These are phyloP conservation scores for Hycleus phaleratus DNA, from an alignment of 1,140 invertebrate genomes.

Conservation along the genomic window DNA sequence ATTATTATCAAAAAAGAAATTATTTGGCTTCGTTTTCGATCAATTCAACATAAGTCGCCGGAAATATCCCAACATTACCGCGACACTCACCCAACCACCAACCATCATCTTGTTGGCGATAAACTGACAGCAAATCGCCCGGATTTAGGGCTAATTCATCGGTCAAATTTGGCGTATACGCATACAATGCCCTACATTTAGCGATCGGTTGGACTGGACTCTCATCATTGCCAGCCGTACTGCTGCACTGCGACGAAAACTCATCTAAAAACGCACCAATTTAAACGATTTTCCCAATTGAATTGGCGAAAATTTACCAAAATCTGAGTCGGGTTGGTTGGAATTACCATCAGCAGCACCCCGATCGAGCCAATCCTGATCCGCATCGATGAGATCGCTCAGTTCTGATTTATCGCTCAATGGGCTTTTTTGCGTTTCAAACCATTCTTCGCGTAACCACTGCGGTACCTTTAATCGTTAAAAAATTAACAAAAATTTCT, in stretches of 20 bases:
- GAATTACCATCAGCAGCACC: slow-evolving; percentile 78
- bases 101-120: slow-evolving; percentile 85
- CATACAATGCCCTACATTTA: slow-evolving; percentile 76
- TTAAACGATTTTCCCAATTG: neutral
- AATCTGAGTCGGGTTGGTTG: slow-evolving; percentile 70
- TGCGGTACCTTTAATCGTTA: slow-evolving; percentile 56
- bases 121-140: slow-evolving; percentile 81
- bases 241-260: slow-evolving; percentile 62
- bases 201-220: slow-evolving; percentile 43
- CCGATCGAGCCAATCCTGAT: slow-evolving; percentile 57
- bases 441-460: slow-evolving; percentile 60
- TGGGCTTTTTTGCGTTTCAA: slow-evolving; percentile 52
- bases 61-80: slow-evolving; percentile 82
- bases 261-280: slow-evolving; percentile 49
- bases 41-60: slow-evolving; percentile 81
- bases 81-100: slow-evolving; percentile 91
- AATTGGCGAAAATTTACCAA: slow-evolving; percentile 45
- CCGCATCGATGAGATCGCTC: slow-evolving; percentile 31
- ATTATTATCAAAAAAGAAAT: neutral
- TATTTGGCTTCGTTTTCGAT: slow-evolving; percentile 8
- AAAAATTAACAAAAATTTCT: slow-evolving; percentile 3
- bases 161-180: slow-evolving; percentile 78
- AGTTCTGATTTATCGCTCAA: slow-evolving; percentile 36
- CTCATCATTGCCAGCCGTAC: slow-evolving; percentile 47
- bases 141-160: slow-evolving; percentile 79